Evolutionary conservation across 2,113 vertebrate species (phyloP).

Genomic region (Uria lomvia): DNA sequence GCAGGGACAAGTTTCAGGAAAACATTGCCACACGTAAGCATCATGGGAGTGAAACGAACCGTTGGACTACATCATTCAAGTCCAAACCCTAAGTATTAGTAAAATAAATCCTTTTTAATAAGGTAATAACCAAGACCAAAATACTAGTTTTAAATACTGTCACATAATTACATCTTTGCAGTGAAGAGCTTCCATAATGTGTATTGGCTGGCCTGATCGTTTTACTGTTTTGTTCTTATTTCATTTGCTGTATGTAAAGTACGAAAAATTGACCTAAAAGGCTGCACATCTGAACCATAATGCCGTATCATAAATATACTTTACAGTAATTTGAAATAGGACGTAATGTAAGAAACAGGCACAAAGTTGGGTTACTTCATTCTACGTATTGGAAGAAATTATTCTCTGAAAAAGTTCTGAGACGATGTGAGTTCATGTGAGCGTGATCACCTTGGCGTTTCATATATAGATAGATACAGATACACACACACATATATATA

Average conservation of each 20-base stretch:
- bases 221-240: neutral
- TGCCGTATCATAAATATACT: neutral
- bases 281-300: neutral
- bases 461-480: neutral
- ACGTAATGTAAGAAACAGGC: neutral
- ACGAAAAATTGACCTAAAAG: neutral
- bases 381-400: neutral
- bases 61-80: neutral
- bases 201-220: neutral
- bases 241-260: neutral
- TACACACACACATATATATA: neutral
- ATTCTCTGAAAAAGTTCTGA: neutral
- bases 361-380: neutral
- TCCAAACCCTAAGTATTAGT: neutral
- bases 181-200: neutral
- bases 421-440: accelerated
- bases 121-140: neutral
- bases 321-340: neutral
- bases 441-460: neutral
- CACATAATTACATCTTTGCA: neutral
- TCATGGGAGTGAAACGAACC: neutral
- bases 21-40: neutral
- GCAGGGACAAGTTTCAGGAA: neutral
- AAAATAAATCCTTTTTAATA: neutral
- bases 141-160: neutral